These are phyloP conservation scores for Periophthalmodon schlosseri DNA, from an alignment of 2,113 vertebrate genomes.

Conservation along the genomic window DNA sequence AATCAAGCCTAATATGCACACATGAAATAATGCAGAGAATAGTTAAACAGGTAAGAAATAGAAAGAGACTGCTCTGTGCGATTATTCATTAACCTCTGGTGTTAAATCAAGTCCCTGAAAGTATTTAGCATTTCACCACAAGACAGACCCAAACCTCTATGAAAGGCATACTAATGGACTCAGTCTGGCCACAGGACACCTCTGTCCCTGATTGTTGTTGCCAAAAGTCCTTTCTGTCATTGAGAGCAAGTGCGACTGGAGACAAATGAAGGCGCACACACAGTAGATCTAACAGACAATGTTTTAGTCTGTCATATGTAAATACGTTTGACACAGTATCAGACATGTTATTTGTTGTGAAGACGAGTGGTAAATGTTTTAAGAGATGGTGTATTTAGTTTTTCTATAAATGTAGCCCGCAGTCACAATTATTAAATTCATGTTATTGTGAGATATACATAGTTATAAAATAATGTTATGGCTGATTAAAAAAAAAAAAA, in stretches of 20 bases:
- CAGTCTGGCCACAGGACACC: conserved; percentile 14
- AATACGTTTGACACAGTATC: too few species aligned
- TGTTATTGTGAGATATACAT: too few species aligned
- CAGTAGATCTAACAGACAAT: too few species aligned
- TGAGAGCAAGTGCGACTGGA: conserved; percentile 16
- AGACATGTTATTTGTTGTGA: too few species aligned
- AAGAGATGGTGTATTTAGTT: too few species aligned
- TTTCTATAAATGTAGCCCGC: too few species aligned
- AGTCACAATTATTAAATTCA: too few species aligned
- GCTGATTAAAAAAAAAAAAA: too few species aligned
- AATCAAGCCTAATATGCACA: conserved; percentile 1
- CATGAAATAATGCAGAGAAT: background rate
- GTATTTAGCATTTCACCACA: conserved; percentile 2
- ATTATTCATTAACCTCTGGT: conserved; percentile 9
- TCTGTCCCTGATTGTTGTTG: conserved; percentile 23
- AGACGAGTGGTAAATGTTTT: too few species aligned
- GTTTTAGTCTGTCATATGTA: too few species aligned
- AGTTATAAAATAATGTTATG: too few species aligned
- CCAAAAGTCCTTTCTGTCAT: conserved; percentile 26
- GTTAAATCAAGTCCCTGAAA: conserved; percentile 8
- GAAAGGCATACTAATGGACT: conserved; percentile 29
- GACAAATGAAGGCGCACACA: background rate
- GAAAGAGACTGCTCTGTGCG: background rate
- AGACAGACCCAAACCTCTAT: conserved; percentile 7
- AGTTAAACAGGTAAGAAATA: background rate